Evolutionary conservation across 2,888 invertebrate species (phyloP).

Genomic region (Odontocolon sp.): DNA sequence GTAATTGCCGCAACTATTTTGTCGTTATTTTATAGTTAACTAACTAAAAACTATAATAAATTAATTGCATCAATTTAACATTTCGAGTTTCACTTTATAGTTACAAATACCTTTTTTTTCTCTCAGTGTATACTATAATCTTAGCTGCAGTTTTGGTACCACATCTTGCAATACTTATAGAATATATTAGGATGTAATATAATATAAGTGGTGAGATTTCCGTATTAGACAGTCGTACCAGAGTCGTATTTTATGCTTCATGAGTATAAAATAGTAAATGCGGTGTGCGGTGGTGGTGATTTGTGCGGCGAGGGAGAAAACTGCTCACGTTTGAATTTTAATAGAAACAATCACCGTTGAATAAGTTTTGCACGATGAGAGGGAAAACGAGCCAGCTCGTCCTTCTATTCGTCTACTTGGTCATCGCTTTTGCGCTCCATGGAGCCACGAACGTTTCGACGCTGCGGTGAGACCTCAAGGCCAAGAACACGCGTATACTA

Average conservation of each 20-base stretch:
- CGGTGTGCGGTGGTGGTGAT: constrained; percentile 48
- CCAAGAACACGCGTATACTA: constrained; percentile 60
- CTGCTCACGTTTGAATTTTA: constrained; percentile 57
- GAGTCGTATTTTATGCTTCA: neutral
- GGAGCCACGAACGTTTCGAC: constrained; percentile 61
- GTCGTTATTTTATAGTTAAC: too few species aligned
- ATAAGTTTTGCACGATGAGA: constrained; percentile 56
- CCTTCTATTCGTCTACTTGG: constrained; percentile 23
- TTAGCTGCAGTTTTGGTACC: neutral
- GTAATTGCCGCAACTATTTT: too few species aligned
- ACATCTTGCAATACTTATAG: neutral
- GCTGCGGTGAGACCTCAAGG: constrained; percentile 61
- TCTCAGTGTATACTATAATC: neutral
- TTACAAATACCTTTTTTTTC: too few species aligned
- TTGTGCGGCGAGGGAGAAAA: constrained; percentile 35
- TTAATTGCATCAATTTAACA: too few species aligned
- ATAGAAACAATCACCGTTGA: constrained; percentile 60
- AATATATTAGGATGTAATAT: constrained; percentile 6
- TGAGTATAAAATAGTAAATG: constrained; percentile 16
- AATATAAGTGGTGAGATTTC: constrained; percentile 24
- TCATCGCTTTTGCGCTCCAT: constrained; percentile 43
- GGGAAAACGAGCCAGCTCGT: constrained; percentile 48
- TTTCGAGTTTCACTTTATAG: too few species aligned
- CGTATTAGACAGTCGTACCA: constrained; percentile 17
- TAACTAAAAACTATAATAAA: too few species aligned